Evolutionary conservation across 2,113 vertebrate species (phyloP), one percentile per base, ranked within the genome.

Genomic region (Pungitius pungitius): DNA sequence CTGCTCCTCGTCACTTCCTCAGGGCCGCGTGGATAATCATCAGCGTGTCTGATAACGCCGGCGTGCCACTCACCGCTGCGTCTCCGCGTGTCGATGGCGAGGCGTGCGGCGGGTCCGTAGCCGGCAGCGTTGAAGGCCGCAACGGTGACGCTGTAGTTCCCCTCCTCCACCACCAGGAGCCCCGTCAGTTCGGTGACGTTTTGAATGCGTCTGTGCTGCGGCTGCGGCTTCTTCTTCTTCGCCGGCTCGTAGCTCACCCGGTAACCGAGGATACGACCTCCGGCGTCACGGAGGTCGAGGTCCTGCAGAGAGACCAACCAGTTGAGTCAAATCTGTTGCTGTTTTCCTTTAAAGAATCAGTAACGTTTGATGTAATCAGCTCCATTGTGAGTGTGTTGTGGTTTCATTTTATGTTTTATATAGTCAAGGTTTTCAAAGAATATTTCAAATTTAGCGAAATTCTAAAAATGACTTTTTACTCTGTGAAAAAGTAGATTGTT

Each of bases 221-320:
- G 64, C 42, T 0, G 62, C 69, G 6, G 17, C 35, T 49, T 49
- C 43, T 8, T 47, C 20, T 52, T 26, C 62, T 14, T 60, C 61
- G 3, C 22, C 8, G 77, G 78, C 13, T n/a, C 15, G 22, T 86
- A 78, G 73, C 57, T 77, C 45, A 92, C 82, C 40, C 76, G 58
- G 75, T 92, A 91, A 4, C 88, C 90, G 2, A 77, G 76, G 74
- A 90, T 35, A 64, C 49, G 68, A 30, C 78, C 81, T 43, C 69
- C 20, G 4, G 65, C 27, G 1, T 80, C 73, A 12, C 1, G 18
- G 42, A 56, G 30, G 12, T 78, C 62, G 1, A 79, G 64, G 14
- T 71, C 64, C 92, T 93, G 24, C 18, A 22, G 62, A 6, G n/a
- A 35, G 1, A 43, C 37, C 20, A 14, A 3, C 35, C 18, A 9